Percentiles rank a stretch among this genome's conserved stretches.
Evolutionary conservation across 1,140 invertebrate species (phyloP).

Genomic region (Hestina assimilis): DNA sequence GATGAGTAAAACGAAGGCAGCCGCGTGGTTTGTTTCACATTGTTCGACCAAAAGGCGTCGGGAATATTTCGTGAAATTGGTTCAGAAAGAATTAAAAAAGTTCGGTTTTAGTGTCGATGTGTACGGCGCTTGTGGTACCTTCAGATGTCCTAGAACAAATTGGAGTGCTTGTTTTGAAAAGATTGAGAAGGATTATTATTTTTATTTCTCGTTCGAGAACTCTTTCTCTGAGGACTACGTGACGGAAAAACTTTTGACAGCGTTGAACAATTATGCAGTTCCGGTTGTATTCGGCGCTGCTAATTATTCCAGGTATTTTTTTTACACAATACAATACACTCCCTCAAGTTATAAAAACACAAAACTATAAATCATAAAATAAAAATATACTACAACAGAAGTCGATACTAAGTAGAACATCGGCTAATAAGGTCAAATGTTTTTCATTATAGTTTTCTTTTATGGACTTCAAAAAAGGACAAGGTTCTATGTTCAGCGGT

Average conservation of each 20-base stretch:
- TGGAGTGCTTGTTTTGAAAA: slow-evolving; percentile 24
- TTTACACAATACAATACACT: too few species aligned
- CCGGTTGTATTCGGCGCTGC: slow-evolving; percentile 35
- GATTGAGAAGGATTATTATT: slow-evolving; percentile 38
- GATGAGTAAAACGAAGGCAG: slow-evolving; percentile 41
- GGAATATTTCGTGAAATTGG: slow-evolving; percentile 29
- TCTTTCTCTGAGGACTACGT: slow-evolving; percentile 41
- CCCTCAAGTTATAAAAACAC: too few species aligned
- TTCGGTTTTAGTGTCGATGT: slow-evolving; percentile 29
- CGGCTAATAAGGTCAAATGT: too few species aligned
- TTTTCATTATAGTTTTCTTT: too few species aligned
- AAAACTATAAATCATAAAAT: too few species aligned
- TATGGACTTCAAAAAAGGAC: too few species aligned
- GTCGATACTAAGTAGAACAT: too few species aligned
- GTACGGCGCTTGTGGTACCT: slow-evolving; percentile 35
- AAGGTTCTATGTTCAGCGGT: too few species aligned
- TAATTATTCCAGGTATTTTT: slow-evolving; percentile 33
- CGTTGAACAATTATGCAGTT: slow-evolving; percentile 30
- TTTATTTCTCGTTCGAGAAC: slow-evolving; percentile 38
- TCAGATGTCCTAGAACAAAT: slow-evolving; percentile 28
- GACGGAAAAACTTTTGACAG: slow-evolving; percentile 35
- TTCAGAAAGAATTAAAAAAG: slow-evolving; percentile 27
- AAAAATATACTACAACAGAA: too few species aligned
- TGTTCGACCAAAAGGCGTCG: slow-evolving; percentile 36
- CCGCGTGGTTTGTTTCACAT: slow-evolving; percentile 50